A percentile compares a stretch with the other conserved stretches of the same genome.
Conservation (phyloP, 2,797 vertebrate genomes). For the Linurgus olivaceus region DNA sequence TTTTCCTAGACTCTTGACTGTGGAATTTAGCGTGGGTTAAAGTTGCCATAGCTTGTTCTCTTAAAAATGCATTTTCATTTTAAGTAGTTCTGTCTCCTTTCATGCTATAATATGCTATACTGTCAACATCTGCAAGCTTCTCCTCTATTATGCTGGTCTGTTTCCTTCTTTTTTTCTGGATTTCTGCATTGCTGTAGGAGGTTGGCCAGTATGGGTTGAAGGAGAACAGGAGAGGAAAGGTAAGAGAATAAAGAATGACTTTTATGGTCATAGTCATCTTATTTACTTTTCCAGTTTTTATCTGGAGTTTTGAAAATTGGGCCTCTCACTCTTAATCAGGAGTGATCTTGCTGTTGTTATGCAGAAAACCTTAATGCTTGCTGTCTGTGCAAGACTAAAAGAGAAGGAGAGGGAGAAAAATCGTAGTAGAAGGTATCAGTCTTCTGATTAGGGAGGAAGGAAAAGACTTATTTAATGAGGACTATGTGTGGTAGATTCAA, state of each 20-base stretch:
- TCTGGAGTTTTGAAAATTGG: slow-evolving; percentile 26
- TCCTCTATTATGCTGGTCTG: slow-evolving; percentile 74
- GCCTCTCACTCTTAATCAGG: not conserved
- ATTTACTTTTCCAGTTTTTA: slow-evolving; percentile 29
- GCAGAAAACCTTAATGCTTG: not conserved
- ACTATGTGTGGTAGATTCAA: not conserved
- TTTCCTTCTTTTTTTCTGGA: slow-evolving; percentile 79
- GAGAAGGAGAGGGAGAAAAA: not conserved
- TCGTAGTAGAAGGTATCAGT: not conserved
- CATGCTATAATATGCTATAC: slow-evolving; percentile 63
- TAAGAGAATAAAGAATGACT: slow-evolving; percentile 73
- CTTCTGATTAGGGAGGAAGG: not conserved
- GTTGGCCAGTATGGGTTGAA: slow-evolving; percentile 78
- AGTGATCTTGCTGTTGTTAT: not conserved
- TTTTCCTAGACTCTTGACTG: not conserved
- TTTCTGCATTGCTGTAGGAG: slow-evolving; percentile 77
- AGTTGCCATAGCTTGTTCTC: slow-evolving; percentile 45
- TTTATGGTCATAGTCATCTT: not conserved
- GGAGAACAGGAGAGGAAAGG: slow-evolving; percentile 78
- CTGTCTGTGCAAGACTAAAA: not conserved
- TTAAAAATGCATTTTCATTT: slow-evolving; percentile 47
- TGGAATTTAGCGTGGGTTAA: slow-evolving; percentile 28
- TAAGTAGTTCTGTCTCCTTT: slow-evolving; percentile 68
- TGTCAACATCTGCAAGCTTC: slow-evolving; percentile 69
- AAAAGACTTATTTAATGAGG: not conserved